Evolutionary conservation across 2,888 invertebrate genomes (phyloP), one percentile per base, ranked within the genome.

Genomic region (Eudasyphora cyanicolor): DNA sequence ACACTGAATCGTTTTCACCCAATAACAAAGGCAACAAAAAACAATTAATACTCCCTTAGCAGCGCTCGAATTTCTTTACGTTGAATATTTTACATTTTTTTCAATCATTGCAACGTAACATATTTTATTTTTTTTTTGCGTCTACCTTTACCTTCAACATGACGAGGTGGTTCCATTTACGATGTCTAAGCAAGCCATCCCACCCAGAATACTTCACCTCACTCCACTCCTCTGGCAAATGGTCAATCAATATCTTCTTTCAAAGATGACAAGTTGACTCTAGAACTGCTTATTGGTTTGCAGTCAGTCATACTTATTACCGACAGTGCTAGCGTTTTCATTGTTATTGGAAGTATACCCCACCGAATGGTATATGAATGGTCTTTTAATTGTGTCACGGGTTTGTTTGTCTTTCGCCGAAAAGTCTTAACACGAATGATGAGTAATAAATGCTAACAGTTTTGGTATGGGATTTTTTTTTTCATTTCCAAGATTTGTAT

Each of bases 201-300:
- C n/a, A n/a, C n/a, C 24, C 12, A n/a, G n/a, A n/a, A n/a, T n/a
- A n/a, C n/a, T n/a, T n/a, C n/a, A n/a, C n/a, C n/a, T n/a, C n/a
- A 14, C 27, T 3, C 14, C 57, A 14, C 57, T 19, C n/a, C 10
- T 54, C 21, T 54, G 8, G 5, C 57, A 27, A 3, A 38, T 8
- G 38, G 8, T 21, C 45, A 45, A 14, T 57, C 24, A 57, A 57
- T 27, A 12, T 57, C 57, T 57, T 57, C 14, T 27, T 10, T 57
- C 27, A n/a, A n/a, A n/a, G 24, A 1, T 27, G 27, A 27, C 12
- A 27, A 24, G 24, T 57, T 14, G 27, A 21, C 4, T 6, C 10
- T 35, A 67, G 14, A 67, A 67, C 42, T 42, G 42, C 38, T 67
- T 67, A 29, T 60, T 60, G 10, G 57, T 64, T 64, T 42, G 42